Evolutionary conservation across 92 coral and sea anemone genomes (phyloP), one percentile per base, ranked within the genome.

Genomic region (Scolanthus callimorphus): DNA sequence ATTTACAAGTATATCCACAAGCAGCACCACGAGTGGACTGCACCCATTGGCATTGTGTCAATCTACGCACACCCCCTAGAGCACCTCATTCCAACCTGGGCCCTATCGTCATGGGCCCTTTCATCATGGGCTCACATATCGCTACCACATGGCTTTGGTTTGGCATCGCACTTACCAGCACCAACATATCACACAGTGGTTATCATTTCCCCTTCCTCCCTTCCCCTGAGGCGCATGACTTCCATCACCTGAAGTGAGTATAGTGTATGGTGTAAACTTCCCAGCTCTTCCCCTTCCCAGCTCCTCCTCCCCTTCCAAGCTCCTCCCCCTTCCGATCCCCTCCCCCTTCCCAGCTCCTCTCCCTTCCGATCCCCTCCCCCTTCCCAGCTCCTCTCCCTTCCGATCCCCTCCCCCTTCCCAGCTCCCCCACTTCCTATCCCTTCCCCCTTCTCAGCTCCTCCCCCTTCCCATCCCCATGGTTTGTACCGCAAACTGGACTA

Each of bases 161-260:
- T 51, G 12, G 79, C 25, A 30, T 92, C 34, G 96, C 98, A 0
- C 73, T 88, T 26, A 77, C 64, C 54, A 76, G 90, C 8, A 92
- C 98, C 54, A 70, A 80, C 61, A 77, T 87, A 39, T 87, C 98
- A 12, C 98, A 92, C 65, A 88, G 94, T 62, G 98, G 98, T 3
- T 92, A 92, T 52, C 98, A 92, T 58, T 63, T 92, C 38, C 98
- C 98, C 1, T 69, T 88, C 48, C 75, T 92, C 61, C 98, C 98
- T 0, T 92, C 98, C 1, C 98, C 98, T 22, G 98, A 92, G 69
- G 98, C 98, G 17, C 98, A 92, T 54, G 98, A 92, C 69, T 92
- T 84, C 63, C 98, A 92, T 54, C 98, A 92, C 67, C 96, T 84
- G 78, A 92, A 92, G 98, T 92, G 73, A 60, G 96, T 52, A 21